phyloP scores from a whole-genome alignment of 2,797 vertebrate species.

The Coregonus ussuriensis region DNA sequence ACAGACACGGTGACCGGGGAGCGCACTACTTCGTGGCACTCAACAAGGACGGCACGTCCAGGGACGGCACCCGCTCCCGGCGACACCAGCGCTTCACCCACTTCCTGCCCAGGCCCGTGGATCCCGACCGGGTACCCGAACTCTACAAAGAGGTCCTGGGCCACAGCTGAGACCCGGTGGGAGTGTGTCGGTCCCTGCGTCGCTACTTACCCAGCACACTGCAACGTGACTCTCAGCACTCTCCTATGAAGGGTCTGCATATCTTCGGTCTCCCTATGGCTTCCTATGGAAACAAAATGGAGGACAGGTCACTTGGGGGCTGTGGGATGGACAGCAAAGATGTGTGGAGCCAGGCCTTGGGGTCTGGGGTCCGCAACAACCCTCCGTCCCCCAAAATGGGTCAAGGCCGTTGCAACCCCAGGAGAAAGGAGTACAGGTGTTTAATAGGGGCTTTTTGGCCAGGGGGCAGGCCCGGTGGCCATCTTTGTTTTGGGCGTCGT shows the following conservation, averaged over 20 bases:
- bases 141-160: slow-evolving; percentile 96
- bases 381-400: neutral
- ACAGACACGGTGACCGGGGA: slow-evolving; percentile 92
- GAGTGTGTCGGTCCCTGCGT: neutral
- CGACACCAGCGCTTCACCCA: slow-evolving; percentile 98
- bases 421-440: slow-evolving; percentile 7
- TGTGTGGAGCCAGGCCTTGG: neutral
- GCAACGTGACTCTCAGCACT: slow-evolving; percentile 38
- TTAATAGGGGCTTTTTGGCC: no score
- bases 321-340: neutral
- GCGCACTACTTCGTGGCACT: slow-evolving; percentile 94
- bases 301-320: neutral
- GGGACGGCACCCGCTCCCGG: slow-evolving; percentile 93
- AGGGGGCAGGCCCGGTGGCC: slow-evolving; percentile 37
- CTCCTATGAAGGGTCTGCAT: slow-evolving; percentile 38
- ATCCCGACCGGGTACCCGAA: slow-evolving; percentile 95
- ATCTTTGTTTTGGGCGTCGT: slow-evolving; percentile 45
- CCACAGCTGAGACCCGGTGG: slow-evolving; percentile 84
- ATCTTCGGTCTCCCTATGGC: neutral
- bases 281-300: slow-evolving; percentile 11
- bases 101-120: slow-evolving; percentile 97
- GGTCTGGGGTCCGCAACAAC: neutral
- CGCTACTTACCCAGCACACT: slow-evolving; percentile 31
- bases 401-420: neutral
- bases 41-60: slow-evolving; percentile 94